phyloP scores from a whole-genome alignment of 2,888 invertebrate genomes.

The Meiosimyza decipiens region DNA sequence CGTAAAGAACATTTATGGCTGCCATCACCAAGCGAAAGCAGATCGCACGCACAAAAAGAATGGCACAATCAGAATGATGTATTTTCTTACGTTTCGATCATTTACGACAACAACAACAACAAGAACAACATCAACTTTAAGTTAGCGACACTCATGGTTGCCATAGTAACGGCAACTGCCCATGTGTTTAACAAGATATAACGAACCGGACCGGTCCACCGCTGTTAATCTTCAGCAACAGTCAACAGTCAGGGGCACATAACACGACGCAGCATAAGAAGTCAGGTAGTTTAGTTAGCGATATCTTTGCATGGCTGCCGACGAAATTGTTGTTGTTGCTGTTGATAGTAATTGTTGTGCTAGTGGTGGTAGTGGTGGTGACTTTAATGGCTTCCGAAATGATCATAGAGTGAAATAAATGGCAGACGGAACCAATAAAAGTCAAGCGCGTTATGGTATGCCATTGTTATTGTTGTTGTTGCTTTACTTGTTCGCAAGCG shows the following conservation, averaged over 20 bases:
- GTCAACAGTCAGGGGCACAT: not conserved
- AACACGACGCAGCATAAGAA: not conserved
- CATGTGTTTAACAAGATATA: conserved; percentile 40
- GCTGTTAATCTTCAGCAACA: not conserved
- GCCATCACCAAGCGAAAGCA: too few species aligned
- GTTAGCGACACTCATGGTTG: conserved; percentile 44
- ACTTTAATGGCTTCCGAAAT: conserved; percentile 68
- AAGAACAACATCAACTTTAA: not conserved
- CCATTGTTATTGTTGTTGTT: conserved; percentile 31
- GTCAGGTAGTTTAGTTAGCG: conserved; percentile 35
- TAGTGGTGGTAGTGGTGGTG: conserved; percentile 48
- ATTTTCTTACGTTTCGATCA: conserved; percentile 36
- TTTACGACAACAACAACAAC: conserved; percentile 32
- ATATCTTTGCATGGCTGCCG: conserved; percentile 26
- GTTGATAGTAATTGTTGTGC: conserved; percentile 8
- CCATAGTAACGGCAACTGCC: conserved; percentile 49
- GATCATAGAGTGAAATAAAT: conserved; percentile 65
- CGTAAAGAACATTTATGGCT: too few species aligned
- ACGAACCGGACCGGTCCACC: conserved; percentile 36
- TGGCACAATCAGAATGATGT: conserved; percentile 30
- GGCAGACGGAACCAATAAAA: conserved; percentile 66
- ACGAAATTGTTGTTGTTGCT: conserved; percentile 17
- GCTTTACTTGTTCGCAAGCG: conserved; percentile 14
- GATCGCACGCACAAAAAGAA: too few species aligned
- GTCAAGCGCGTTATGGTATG: conserved; percentile 52